Base-by-base conservation (phyloP, 1,140 invertebrate genomes). In the Drosophila pseudoobscura region DNA sequence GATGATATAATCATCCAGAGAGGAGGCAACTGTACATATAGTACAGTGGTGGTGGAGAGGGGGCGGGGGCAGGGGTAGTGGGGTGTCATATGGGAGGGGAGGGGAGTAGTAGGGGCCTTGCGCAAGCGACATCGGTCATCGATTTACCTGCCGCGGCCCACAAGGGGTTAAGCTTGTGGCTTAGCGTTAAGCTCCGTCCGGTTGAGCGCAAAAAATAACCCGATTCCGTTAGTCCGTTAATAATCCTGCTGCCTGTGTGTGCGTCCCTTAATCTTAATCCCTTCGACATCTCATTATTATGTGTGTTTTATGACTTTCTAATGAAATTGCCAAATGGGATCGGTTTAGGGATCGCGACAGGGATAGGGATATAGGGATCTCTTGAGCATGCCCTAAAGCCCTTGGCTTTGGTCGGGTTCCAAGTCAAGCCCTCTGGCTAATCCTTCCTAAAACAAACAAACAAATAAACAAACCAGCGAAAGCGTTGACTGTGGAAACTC, bases 1-100 rank as follows among this genome's bases (percentile, higher is more conserved):
- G 84, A 88, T 88, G 84, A 89, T 88, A 88, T 89, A 88, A 88
- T 88, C 83, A 88, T 78, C 72, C 55, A 43, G 52, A 26, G 60
- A 26, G 26, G 58, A 49, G 65, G 62, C 80, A 74, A 85, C 80
- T 85, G 80, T 85, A 85, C 80, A 49, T 13, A 46, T 50, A 15
- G 15, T 15, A 41, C 41, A 45, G 5, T 26, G 17, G 0, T 6
- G 43, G 31, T 15, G 53, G 45, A 31, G 7, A 20, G 26, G 22
- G 6, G 45, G 39, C 20, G 22, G 6, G 39, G 22, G 24, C 24
- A 26, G 24, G 24, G 20, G 1, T 20, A 20, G 24, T 26, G 9
- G 13, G 44, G 3, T 26, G 6, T 29, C 29, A 8, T 29, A 29
- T 9, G 31, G 13, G 13, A 17, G 52, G 31, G 13, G 9, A 17